Percentiles rank a stretch among this genome's conserved stretches.
Evolutionary conservation across 2,888 invertebrate genomes (phyloP).

Genomic region (Drepana falcataria): DNA sequence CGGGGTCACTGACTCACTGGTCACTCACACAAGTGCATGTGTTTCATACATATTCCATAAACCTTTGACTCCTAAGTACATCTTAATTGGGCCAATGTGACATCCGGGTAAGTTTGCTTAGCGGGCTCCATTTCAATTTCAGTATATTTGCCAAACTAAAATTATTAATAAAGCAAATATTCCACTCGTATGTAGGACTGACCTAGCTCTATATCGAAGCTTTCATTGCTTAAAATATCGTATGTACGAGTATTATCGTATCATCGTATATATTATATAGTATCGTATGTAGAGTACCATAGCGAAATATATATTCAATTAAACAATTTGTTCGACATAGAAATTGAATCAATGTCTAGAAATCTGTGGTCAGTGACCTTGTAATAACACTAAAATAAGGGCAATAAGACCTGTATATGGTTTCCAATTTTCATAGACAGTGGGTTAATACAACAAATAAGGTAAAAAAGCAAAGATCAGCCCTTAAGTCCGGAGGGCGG

Average conservation of each 20-base stretch:
- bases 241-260: too few relatives aligned
- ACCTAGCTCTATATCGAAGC: neutral
- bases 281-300: too few relatives aligned
- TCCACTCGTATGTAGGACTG: neutral
- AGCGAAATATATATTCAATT: too few relatives aligned
- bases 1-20: too few relatives aligned
- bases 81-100: neutral
- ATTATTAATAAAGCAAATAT: neutral
- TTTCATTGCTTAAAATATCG: too few relatives aligned
- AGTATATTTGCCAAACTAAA: neutral
- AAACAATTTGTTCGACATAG: too few relatives aligned
- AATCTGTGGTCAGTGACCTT: neutral
- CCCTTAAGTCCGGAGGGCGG: constrained; percentile 34
- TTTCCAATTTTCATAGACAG: constrained; percentile 45
- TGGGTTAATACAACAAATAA: constrained; percentile 46
- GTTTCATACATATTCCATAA: too few relatives aligned
- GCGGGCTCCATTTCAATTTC: neutral
- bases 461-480: constrained; percentile 40
- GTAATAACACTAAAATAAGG: neutral
- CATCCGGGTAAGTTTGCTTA: neutral
- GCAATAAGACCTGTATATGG: constrained; percentile 34
- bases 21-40: too few relatives aligned
- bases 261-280: too few relatives aligned
- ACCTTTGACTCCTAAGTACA: too few relatives aligned
- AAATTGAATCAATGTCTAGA: too few relatives aligned